Evolutionary conservation across 2,888 invertebrate species (phyloP).

Genomic region (Gymnosoma rotundatum): DNA sequence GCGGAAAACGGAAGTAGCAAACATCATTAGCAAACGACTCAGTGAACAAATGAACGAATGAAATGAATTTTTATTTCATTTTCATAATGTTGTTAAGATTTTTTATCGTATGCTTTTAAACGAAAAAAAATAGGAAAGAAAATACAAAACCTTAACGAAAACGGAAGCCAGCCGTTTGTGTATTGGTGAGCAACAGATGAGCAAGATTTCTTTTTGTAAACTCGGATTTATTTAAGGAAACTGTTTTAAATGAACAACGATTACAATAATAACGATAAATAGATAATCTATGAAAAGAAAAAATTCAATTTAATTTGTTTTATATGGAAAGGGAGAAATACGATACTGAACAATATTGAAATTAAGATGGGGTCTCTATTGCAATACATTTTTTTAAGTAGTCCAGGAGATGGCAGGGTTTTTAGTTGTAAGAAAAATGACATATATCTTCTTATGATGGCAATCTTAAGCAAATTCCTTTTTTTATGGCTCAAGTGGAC

Average conservation of each 20-base stretch:
- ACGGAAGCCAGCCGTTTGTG: slow-evolving; percentile 60
- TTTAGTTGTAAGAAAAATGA: not conserved
- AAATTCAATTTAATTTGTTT: too few species aligned
- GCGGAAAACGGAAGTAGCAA: slow-evolving; percentile 68
- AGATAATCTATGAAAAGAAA: too few species aligned
- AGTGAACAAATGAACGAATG: slow-evolving; percentile 26
- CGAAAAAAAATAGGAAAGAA: slow-evolving; percentile 40
- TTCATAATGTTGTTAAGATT: not conserved
- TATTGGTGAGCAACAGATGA: slow-evolving; percentile 65
- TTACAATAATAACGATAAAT: too few species aligned
- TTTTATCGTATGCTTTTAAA: slow-evolving; percentile 18
- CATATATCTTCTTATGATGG: too few species aligned
- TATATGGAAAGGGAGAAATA: too few species aligned
- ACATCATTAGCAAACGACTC: slow-evolving; percentile 59
- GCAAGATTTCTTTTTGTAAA: not conserved
- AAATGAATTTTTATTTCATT: slow-evolving; percentile 34
- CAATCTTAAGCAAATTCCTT: too few species aligned
- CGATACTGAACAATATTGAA: too few species aligned
- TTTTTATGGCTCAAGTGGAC: too few species aligned
- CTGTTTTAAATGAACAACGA: not conserved
- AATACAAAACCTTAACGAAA: slow-evolving; percentile 41
- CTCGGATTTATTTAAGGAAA: not conserved
- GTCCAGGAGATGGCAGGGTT: not conserved
- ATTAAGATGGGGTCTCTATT: too few species aligned
- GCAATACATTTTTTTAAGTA: too few species aligned